Evolutionary conservation across 2,113 vertebrate genomes (phyloP).

Genomic region (Antigone vipio): DNA sequence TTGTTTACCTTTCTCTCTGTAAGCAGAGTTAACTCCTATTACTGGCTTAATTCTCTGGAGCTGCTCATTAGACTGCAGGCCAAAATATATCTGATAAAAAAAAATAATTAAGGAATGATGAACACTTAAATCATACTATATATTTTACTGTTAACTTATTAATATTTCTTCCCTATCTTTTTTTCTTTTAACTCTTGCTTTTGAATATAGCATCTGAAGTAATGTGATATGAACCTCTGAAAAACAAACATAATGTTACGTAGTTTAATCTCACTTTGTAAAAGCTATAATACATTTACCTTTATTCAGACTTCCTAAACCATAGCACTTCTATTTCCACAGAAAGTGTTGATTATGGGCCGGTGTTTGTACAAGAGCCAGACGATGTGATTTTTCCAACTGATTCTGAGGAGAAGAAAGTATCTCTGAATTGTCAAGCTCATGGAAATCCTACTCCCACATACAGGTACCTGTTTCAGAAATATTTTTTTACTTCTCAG

Average conservation of each 20-base stretch:
- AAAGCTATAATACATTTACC: neutral
- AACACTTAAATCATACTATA: neutral
- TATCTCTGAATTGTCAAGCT: constrained; percentile 89
- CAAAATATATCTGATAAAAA: neutral
- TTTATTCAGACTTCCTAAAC: neutral
- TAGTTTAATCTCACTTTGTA: neutral
- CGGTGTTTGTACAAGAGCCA: constrained; percentile 90
- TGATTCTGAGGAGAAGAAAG: constrained; percentile 91
- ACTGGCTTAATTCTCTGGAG: neutral
- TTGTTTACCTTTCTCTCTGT: neutral
- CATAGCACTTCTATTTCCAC: neutral
- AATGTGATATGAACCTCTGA: neutral
- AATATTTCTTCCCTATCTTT: neutral
- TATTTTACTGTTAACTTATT: neutral
- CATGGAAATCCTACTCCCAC: constrained; percentile 83
- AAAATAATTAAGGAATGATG: neutral
- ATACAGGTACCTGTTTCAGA: constrained; percentile 81
- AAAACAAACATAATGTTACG: neutral
- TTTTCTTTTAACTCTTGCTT: neutral
- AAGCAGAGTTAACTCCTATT: neutral
- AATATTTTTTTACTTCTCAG: neutral
- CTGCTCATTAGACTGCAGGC: neutral
- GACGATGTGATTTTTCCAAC: constrained; percentile 86
- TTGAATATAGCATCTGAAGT: neutral
- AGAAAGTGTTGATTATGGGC: constrained; percentile 93